Base-by-base conservation (phyloP, 2,797 vertebrate genomes). In the Syngnathus acus region DNA sequence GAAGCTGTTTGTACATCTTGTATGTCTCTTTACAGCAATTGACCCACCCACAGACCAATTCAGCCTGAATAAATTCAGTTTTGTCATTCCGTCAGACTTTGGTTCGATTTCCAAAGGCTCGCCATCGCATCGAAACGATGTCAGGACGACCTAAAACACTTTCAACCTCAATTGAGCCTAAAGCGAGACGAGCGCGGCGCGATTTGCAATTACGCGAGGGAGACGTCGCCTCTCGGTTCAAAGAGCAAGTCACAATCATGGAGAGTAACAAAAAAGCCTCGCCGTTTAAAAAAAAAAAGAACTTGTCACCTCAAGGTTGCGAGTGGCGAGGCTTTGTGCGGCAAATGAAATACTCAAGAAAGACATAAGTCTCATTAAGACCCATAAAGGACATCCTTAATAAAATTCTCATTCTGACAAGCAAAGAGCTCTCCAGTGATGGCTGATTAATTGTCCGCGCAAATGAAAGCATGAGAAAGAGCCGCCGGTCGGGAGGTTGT, bases 331-430 rank as follows among this genome's bases (percentile, higher is more conserved):
- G 79, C 84, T 83, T 68, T 86, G 83, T 86, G 87, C 78, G 76
- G 82, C 83, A 90, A 90, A 92, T 90, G 82, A 87, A 91, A 90
- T 86, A 87, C 90, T 91, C 88, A 89, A 88, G 84, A 87, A 91
- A 91, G 88, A 89, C 91, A 90, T 89, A 89, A 90, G 89, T 90
- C 89, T 91, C 90, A 92, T 92, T 91, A 90, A 89, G 82, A 79
- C 85, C 83, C 84, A 90, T 88, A 89, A 90, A 92, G 90, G 90
- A 90, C 87, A 90, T 84, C 86, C 85, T 90, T 91, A 88, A 91
- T 91, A 91, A 91, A 91, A 90, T 88, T 86, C 88, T 87, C 85
- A 73, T 82, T 83, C 86, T 89, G 91, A 90, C 91, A 87, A 89
- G 83, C 82, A 79, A 32, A 85, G 82, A 84, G 82, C 87, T 91